Evolutionary conservation across 2,113 vertebrate species (phyloP).

Genomic region (Nibea coibor): DNA sequence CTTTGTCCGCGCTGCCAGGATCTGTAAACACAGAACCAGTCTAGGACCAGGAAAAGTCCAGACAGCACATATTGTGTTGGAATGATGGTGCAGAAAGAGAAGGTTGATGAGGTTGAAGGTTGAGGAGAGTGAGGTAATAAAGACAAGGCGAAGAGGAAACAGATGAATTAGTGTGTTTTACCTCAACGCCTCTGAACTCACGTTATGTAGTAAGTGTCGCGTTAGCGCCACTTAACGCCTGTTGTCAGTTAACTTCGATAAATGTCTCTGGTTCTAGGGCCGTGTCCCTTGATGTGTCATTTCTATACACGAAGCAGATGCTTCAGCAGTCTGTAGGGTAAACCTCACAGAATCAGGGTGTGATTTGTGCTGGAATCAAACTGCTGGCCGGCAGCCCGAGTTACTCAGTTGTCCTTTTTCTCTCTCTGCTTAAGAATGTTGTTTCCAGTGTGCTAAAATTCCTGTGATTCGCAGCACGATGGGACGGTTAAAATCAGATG

Average conservation of each 20-base stretch:
- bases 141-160: constrained; percentile 12
- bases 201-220: constrained; percentile 8
- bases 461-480: constrained; percentile 47
- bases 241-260: constrained; percentile 24
- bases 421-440: constrained; percentile 42
- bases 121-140: constrained; percentile 3
- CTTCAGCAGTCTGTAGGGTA: constrained; percentile 19
- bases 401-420: constrained; percentile 41
- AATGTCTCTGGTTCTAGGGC: constrained; percentile 13
- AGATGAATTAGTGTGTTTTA: constrained; percentile 17
- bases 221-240: constrained; percentile 14
- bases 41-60: constrained; percentile 14
- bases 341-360: constrained; percentile 52
- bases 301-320: constrained; percentile 56
- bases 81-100: background rate
- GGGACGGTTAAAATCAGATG: constrained; percentile 47
- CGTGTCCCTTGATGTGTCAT: constrained; percentile 28
- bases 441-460: constrained; percentile 52
- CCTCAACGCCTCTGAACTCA: constrained; percentile 5
- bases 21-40: constrained; percentile 44
- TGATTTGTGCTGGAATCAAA: constrained; percentile 52
- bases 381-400: constrained; percentile 18
- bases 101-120: no score
- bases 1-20: constrained; percentile 16
- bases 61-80: background rate